Conservation (phyloP, 1,140 invertebrate genomes). For the Eufriesea mexicana region DNA sequence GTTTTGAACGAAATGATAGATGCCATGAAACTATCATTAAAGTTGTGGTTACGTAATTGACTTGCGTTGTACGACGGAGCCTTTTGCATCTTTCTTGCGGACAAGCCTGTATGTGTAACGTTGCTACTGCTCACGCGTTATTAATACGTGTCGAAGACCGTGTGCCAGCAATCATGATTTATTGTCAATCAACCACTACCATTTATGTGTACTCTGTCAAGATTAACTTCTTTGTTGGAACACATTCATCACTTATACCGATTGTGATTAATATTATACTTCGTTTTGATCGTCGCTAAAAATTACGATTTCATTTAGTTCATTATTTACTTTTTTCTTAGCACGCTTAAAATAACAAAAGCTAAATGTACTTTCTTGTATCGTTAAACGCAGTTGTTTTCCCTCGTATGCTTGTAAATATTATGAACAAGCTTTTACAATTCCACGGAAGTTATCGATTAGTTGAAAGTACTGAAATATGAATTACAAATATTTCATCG, state of each 20-base stretch:
- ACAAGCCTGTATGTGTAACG: neutral
- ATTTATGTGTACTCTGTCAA: conserved; percentile 26
- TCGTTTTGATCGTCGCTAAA: neutral
- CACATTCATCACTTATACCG: neutral
- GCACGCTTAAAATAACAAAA: no score
- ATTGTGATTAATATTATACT: neutral
- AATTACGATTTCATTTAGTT: neutral
- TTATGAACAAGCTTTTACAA: neutral
- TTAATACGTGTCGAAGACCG: conserved; percentile 40
- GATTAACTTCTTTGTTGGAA: conserved; percentile 16
- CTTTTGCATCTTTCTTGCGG: conserved; percentile 29
- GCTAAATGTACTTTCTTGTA: no score
- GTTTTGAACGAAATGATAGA: conserved; percentile 66
- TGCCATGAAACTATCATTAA: conserved; percentile 61
- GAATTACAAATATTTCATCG: neutral
- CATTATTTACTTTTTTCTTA: no score
- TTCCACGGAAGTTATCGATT: neutral
- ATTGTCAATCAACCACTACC: conserved; percentile 27
- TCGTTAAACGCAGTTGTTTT: no score
- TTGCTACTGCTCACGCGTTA: conserved; percentile 1
- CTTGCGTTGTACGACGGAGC: neutral
- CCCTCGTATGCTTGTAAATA: neutral
- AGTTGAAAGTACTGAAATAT: neutral
- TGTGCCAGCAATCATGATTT: conserved; percentile 42
- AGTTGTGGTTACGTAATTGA: conserved; percentile 51